Evolutionary conservation across 2,888 invertebrate species (phyloP).

Genomic region (Dryobota labecula): DNA sequence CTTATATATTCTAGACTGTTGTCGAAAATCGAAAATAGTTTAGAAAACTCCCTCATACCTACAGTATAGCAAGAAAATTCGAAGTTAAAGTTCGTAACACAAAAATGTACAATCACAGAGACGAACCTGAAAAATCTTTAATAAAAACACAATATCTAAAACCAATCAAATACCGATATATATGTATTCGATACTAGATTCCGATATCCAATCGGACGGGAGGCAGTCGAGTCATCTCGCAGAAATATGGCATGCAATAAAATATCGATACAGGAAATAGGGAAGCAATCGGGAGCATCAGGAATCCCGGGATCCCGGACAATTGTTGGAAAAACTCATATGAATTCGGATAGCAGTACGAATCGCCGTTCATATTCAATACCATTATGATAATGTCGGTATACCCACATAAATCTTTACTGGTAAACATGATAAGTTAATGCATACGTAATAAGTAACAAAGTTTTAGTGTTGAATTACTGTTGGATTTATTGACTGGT

Average conservation of each 20-base stretch:
- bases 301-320: slow-evolving; percentile 75
- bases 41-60: not conserved
- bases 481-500: slow-evolving; percentile 43
- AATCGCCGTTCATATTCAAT: slow-evolving; percentile 67
- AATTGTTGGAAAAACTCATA: slow-evolving; percentile 75
- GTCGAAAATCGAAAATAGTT: not conserved
- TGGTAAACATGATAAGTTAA: slow-evolving; percentile 65
- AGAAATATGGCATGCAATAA: slow-evolving; percentile 88
- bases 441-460: slow-evolving; percentile 55
- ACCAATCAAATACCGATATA: slow-evolving; percentile 86
- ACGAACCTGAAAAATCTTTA: slow-evolving; percentile 30
- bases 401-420: slow-evolving; percentile 63
- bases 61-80: not conserved
- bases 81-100: not conserved
- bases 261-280: slow-evolving; percentile 85
- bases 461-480: slow-evolving; percentile 49
- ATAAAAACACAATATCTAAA: slow-evolving; percentile 66
- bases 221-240: slow-evolving; percentile 77
- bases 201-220: slow-evolving; percentile 79
- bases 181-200: slow-evolving; percentile 69
- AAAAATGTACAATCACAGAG: slow-evolving; percentile 5
- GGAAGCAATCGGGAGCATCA: slow-evolving; percentile 80
- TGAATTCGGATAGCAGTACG: slow-evolving; percentile 67
- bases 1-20: not conserved
- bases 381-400: slow-evolving; percentile 68